Percentiles rank a stretch among this genome's conserved stretches.
These are phyloP conservation scores for Drosophila tanythrix DNA, from an alignment of 2,888 invertebrate species.

Conservation along the genomic window DNA sequence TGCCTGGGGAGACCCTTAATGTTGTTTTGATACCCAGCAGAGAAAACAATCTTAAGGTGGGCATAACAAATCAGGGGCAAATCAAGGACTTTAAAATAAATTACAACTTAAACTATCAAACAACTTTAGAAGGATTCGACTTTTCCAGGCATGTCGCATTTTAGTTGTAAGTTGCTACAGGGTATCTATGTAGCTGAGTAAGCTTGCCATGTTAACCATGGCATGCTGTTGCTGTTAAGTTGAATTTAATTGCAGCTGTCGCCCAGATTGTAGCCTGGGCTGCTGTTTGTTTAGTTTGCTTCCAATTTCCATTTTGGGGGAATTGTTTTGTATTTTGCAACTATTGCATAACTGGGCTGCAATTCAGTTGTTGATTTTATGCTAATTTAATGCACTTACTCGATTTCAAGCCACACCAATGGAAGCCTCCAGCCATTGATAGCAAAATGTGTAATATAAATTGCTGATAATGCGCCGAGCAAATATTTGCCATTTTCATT, in stretches of 20 bases:
- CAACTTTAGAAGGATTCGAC: neutral
- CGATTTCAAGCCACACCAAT: neutral
- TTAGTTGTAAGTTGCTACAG: neutral
- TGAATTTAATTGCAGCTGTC: constrained; percentile 74
- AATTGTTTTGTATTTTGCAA: constrained; percentile 66
- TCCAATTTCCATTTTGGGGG: constrained; percentile 47
- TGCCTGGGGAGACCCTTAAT: constrained; percentile 9
- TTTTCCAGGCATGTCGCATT: neutral
- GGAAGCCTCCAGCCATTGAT: constrained; percentile 42
- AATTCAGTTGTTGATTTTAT: constrained; percentile 68
- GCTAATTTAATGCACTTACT: constrained; percentile 76
- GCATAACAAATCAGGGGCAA: neutral
- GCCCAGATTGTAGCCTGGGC: constrained; percentile 9
- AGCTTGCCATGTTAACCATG: neutral
- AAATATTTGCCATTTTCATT: constrained; percentile 73
- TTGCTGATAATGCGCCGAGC: constrained; percentile 66
- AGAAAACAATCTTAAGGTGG: neutral
- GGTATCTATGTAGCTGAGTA: constrained; percentile 9
- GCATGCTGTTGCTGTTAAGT: constrained; percentile 55
- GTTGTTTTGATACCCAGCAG: constrained; percentile 22
- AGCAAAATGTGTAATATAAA: constrained; percentile 56
- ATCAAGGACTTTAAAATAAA: neutral
- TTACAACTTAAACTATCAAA: too few relatives aligned
- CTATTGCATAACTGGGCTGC: constrained; percentile 36
- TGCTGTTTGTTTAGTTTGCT: constrained; percentile 55